These are phyloP conservation scores for Desmodus rotundus DNA, from an alignment of 2,113 vertebrate species.

Conservation along the genomic window DNA sequence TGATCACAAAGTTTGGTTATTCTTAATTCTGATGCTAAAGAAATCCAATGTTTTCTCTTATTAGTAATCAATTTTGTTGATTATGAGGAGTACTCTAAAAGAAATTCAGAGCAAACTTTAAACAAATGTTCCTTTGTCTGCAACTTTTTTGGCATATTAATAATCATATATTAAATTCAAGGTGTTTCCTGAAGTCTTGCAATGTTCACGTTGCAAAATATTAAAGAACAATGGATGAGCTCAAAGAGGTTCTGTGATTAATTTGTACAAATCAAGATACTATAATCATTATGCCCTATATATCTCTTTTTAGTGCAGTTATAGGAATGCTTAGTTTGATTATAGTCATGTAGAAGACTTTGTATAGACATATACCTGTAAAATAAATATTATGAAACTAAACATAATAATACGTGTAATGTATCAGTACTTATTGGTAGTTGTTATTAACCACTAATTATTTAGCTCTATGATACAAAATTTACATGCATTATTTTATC, in stretches of 20 bases:
- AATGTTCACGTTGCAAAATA: not conserved
- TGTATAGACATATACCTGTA: not conserved
- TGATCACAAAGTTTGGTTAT: not conserved
- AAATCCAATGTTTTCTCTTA: not conserved
- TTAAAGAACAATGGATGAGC: not conserved
- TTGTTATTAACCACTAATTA: not conserved
- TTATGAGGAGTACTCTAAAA: not conserved
- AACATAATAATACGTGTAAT: not conserved
- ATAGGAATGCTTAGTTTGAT: not conserved
- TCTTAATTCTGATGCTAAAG: not conserved
- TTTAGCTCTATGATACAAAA: not conserved
- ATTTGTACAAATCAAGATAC: not conserved
- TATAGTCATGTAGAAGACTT: not conserved
- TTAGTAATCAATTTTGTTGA: not conserved
- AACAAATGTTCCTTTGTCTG: not conserved
- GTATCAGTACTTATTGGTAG: fast-evolving
- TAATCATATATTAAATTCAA: not conserved
- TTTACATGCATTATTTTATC: not conserved
- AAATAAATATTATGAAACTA: not conserved
- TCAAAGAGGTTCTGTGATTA: not conserved
- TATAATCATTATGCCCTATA: not conserved
- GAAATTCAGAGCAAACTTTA: not conserved
- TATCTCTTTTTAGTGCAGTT: not conserved
- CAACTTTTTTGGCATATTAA: not conserved
- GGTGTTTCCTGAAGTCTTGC: not conserved